phyloP scores from a whole-genome alignment of 2,113 vertebrate species.

The Hippocampus mohnikei region DNA sequence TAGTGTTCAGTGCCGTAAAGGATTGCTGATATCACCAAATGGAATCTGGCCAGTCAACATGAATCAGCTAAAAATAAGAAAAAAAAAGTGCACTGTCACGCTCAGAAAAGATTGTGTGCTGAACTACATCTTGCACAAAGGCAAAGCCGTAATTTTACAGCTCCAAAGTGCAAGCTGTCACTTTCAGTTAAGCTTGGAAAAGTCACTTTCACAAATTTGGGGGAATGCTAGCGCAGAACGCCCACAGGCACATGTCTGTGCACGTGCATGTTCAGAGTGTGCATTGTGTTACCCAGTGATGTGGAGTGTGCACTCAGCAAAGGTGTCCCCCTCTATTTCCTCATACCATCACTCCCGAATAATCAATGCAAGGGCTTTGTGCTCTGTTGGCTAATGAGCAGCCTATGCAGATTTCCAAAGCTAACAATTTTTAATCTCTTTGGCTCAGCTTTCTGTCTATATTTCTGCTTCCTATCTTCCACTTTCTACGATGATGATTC shows the following conservation, averaged over 20 bases:
- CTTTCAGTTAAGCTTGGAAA: slow-evolving; percentile 11
- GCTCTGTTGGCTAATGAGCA: slow-evolving; percentile 49
- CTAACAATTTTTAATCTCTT: slow-evolving; percentile 28
- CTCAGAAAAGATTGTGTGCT: slow-evolving; percentile 5
- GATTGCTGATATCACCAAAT: not conserved
- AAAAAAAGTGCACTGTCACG: not conserved
- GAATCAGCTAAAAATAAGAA: not conserved
- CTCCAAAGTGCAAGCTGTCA: slow-evolving; percentile 17
- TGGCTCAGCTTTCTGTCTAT: slow-evolving; percentile 16
- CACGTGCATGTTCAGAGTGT: slow-evolving; percentile 7
- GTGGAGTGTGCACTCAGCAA: slow-evolving; percentile 59
- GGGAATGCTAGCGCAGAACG: slow-evolving; percentile 9
- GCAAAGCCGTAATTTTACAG: slow-evolving; percentile 32
- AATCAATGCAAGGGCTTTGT: slow-evolving; percentile 43
- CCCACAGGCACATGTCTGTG: slow-evolving; percentile 30
- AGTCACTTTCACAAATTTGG: slow-evolving; percentile 28
- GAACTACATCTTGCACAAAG: slow-evolving; percentile 35
- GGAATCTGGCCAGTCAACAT: slow-evolving; percentile 1
- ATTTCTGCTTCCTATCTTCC: slow-evolving; percentile 11
- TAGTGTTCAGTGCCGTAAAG: slow-evolving; percentile 1
- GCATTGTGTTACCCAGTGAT: slow-evolving; percentile 23
- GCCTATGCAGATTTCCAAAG: slow-evolving; percentile 29
- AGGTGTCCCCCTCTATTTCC: slow-evolving; percentile 49
- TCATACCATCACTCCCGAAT: slow-evolving; percentile 27
- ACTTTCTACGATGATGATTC: slow-evolving; percentile 11